Conservation (phyloP, 2,888 invertebrate genomes). For the Calephelis perditalis region DNA sequence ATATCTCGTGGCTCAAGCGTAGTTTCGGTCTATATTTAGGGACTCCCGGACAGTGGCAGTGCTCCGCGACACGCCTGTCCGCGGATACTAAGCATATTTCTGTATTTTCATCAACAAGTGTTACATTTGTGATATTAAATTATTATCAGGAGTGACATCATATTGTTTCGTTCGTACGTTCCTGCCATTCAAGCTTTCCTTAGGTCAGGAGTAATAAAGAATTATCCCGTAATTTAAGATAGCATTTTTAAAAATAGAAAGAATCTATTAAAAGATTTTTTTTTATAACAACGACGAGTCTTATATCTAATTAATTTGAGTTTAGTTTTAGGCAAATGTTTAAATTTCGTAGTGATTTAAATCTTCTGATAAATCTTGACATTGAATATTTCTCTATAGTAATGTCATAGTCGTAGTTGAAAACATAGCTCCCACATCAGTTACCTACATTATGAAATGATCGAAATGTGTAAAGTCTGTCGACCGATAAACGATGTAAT, state of each 20-base stretch:
- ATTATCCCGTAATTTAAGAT: neutral
- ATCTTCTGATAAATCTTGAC: too few species aligned
- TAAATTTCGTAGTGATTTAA: too few species aligned
- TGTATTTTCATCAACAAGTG: neutral
- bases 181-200: neutral
- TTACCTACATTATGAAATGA: neutral
- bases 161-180: neutral
- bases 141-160: slow-evolving; percentile 7
- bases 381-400: too few species aligned
- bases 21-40: slow-evolving; percentile 32
- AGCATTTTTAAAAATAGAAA: too few species aligned
- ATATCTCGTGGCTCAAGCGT: slow-evolving; percentile 36
- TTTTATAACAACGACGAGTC: too few species aligned
- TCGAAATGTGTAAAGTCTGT: slow-evolving; percentile 3
- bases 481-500: slow-evolving; percentile 8
- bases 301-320: too few species aligned
- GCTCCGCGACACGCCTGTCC: slow-evolving; percentile 1
- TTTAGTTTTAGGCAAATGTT: too few species aligned
- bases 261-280: too few species aligned
- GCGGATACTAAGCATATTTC: neutral
- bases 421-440: too few species aligned
- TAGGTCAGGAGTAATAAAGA: neutral
- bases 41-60: slow-evolving; percentile 30
- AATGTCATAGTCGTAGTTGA: too few species aligned
- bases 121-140: neutral